phyloP scores from a whole-genome alignment of 1,140 invertebrate genomes.

The Microplitis demolitor region DNA sequence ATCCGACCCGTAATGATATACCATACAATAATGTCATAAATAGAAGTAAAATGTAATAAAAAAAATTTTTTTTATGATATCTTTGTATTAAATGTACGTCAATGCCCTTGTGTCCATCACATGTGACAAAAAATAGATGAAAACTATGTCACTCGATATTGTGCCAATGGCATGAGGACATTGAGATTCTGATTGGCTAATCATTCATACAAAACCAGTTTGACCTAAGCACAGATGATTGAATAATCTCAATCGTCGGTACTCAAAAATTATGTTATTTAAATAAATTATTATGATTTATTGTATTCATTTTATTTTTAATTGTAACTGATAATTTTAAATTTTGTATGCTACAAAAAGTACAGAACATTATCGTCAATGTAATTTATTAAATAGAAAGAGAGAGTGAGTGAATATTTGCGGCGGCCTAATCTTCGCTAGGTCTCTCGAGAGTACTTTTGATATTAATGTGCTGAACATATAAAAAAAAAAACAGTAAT shows the following conservation, averaged over 20 bases:
- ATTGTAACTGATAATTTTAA: background rate
- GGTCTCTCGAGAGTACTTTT: constrained; percentile 60
- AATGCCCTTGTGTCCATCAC: background rate
- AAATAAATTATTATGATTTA: no score
- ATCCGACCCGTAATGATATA: background rate
- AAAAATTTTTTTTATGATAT: background rate
- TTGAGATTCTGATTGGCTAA: background rate
- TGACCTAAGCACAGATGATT: background rate
- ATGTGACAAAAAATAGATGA: background rate
- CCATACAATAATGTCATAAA: background rate
- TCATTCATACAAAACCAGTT: background rate
- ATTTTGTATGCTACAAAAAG: constrained; percentile 36
- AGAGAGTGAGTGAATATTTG: constrained; percentile 35
- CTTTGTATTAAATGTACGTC: background rate
- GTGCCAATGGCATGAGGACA: constrained; percentile 1
- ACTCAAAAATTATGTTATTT: no score
- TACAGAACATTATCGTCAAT: constrained; percentile 30
- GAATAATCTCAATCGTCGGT: background rate
- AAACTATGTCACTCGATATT: background rate
- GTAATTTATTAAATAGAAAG: constrained; percentile 10
- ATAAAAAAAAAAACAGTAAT: constrained; percentile 9
- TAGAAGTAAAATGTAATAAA: background rate
- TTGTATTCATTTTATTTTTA: background rate
- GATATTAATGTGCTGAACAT: constrained; percentile 58
- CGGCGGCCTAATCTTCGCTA: constrained; percentile 58